phyloP scores from a whole-genome alignment of 2,888 invertebrate genomes.

The Catocala fraxini region DNA sequence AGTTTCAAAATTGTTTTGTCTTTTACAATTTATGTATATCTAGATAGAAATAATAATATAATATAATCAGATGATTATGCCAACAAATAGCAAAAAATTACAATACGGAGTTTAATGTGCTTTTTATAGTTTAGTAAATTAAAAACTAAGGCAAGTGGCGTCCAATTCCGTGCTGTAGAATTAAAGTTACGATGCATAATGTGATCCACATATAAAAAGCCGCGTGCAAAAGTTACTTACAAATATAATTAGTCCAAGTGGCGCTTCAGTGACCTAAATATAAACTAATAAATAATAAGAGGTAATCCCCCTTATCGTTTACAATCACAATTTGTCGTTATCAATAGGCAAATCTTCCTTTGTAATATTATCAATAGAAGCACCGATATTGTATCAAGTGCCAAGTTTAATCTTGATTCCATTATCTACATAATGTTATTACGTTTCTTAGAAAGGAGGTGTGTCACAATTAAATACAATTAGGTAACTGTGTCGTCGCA shows the following conservation, averaged over 20 bases:
- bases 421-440: constrained; percentile 18
- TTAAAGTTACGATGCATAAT: too few relatives aligned
- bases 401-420: constrained; percentile 29
- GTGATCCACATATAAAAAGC: too few relatives aligned
- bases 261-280: constrained; percentile 54
- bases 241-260: constrained; percentile 34
- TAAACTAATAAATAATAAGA: constrained; percentile 24
- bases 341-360: constrained; percentile 27
- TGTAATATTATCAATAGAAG: constrained; percentile 21
- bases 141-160: too few relatives aligned
- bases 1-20: too few relatives aligned
- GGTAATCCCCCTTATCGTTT: constrained; percentile 50
- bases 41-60: too few relatives aligned
- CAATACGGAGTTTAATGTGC: too few relatives aligned
- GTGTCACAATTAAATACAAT: constrained; percentile 29
- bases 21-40: too few relatives aligned
- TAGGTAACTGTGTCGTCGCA: constrained; percentile 21
- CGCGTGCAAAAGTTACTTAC: too few relatives aligned
- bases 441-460: constrained; percentile 33
- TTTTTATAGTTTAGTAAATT: too few relatives aligned
- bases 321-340: constrained; percentile 21
- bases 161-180: too few relatives aligned
- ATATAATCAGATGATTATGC: too few relatives aligned
- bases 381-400: constrained; percentile 37
- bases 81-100: too few relatives aligned